These are phyloP conservation scores for Neopipo cinnamomea DNA, from an alignment of 2,113 vertebrate genomes.

Conservation along the genomic window DNA sequence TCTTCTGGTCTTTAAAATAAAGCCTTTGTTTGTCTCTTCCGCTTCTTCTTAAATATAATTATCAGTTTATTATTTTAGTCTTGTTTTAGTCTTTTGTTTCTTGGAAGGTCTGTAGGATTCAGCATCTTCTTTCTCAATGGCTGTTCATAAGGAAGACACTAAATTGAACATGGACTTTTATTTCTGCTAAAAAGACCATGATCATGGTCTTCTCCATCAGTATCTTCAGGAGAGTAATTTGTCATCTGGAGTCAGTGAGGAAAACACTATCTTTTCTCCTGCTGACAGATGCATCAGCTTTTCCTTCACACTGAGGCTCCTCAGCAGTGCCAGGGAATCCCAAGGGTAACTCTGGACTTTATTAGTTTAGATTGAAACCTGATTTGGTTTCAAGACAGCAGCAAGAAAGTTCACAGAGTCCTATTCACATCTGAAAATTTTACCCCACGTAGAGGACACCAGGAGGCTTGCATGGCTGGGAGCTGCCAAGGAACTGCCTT, in stretches of 20 bases:
- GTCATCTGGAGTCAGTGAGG: background rate
- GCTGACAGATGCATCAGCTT: background rate
- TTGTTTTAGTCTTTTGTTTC: background rate
- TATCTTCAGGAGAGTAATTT: background rate
- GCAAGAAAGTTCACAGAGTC: background rate
- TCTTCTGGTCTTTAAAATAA: background rate
- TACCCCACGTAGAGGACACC: background rate
- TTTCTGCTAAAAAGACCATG: background rate
- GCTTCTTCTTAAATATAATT: background rate
- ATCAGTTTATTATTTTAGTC: background rate
- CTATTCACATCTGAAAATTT: background rate
- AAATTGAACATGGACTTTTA: background rate
- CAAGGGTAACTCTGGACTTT: background rate
- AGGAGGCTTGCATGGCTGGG: background rate
- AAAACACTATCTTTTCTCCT: background rate
- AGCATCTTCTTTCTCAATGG: background rate
- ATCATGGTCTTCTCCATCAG: background rate
- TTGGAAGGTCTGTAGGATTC: background rate
- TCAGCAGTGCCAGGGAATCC: background rate
- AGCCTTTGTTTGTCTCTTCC: background rate
- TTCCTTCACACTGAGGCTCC: background rate
- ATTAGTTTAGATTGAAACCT: background rate
- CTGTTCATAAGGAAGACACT: background rate
- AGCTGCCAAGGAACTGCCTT: background rate
- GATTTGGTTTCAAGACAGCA: background rate